Percentiles rank a stretch among this genome's conserved stretches.
These are phyloP conservation scores for Proteles cristata DNA, from an alignment of 2,113 vertebrate species.

Conservation along the genomic window DNA sequence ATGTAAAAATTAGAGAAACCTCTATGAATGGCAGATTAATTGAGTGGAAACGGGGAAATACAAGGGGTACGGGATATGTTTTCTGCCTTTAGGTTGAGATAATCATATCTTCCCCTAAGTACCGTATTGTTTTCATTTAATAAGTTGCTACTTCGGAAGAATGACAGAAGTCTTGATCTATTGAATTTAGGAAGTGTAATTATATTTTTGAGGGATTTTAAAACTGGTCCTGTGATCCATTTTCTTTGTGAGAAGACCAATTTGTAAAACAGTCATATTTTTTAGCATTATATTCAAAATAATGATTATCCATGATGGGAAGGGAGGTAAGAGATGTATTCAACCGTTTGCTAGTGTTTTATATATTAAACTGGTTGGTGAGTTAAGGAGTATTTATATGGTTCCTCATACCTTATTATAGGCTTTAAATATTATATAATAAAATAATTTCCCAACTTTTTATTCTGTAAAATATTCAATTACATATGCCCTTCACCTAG, in stretches of 20 bases:
- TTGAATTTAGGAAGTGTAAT: not conserved
- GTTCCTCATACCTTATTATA: not conserved
- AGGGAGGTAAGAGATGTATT: not conserved
- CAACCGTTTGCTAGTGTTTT: not conserved
- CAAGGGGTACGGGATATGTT: not conserved
- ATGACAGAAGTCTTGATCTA: not conserved
- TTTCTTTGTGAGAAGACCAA: slow-evolving; percentile 23
- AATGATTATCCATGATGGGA: not conserved
- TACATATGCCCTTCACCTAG: not conserved
- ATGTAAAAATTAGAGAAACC: slow-evolving; percentile 20
- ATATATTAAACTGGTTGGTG: not conserved
- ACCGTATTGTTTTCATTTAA: not conserved
- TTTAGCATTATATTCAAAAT: not conserved
- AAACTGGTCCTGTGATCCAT: not conserved
- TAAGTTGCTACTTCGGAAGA: not conserved
- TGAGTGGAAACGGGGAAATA: slow-evolving; percentile 18
- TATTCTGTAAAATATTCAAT: slow-evolving; percentile 3
- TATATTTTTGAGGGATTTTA: not conserved
- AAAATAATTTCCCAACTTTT: slow-evolving; percentile 24
- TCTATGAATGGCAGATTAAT: not conserved
- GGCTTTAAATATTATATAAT: slow-evolving; percentile 42
- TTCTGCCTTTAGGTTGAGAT: not conserved
- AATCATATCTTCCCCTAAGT: not conserved
- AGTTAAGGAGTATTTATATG: not conserved
- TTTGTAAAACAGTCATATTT: slow-evolving; percentile 19